A percentile compares a stretch with the other conserved stretches of the same genome.
These are phyloP conservation scores for Thalpophila matura DNA, from an alignment of 2,888 invertebrate species.

Conservation along the genomic window DNA sequence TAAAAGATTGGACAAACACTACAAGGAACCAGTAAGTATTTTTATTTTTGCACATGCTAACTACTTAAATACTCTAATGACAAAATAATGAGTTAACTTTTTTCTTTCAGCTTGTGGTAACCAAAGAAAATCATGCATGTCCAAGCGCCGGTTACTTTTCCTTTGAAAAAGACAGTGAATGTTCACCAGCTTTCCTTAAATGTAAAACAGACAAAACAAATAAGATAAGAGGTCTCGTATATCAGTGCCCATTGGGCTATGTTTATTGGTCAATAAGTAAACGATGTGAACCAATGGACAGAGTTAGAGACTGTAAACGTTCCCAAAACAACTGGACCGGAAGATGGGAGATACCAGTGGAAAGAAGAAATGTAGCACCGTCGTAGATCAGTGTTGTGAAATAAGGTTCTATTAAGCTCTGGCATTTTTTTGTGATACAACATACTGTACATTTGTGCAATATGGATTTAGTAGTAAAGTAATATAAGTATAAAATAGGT, in stretches of 20 bases:
- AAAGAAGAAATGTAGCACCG: conserved; percentile 87
- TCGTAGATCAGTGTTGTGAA: conserved; percentile 20
- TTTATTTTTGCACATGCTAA: not conserved
- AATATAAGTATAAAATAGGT: conserved; percentile 18
- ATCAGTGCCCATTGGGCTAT: conserved; percentile 94
- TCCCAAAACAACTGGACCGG: conserved; percentile 82
- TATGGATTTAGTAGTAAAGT: conserved; percentile 44
- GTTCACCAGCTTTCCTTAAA: conserved; percentile 93
- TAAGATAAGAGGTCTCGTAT: conserved; percentile 92
- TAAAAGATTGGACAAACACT: conserved; percentile 87
- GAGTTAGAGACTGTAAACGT: conserved; percentile 91
- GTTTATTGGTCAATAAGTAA: conserved; percentile 95
- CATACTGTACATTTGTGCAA: conserved; percentile 52
- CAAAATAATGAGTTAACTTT: not conserved
- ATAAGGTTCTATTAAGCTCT: conserved; percentile 25
- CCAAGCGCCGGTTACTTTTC: conserved; percentile 93
- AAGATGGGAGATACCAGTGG: conserved; percentile 91
- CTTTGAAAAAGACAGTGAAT: conserved; percentile 92
- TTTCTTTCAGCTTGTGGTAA: conserved; percentile 91
- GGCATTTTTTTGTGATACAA: conserved; percentile 62
- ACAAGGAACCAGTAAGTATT: conserved; percentile 91
- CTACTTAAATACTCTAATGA: not conserved
- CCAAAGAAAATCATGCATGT: conserved; percentile 90
- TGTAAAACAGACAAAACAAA: conserved; percentile 90
- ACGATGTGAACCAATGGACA: conserved; percentile 93